These are phyloP conservation scores for Temnothorax ravouxi DNA, from an alignment of 2,888 invertebrate species.

Conservation along the genomic window DNA sequence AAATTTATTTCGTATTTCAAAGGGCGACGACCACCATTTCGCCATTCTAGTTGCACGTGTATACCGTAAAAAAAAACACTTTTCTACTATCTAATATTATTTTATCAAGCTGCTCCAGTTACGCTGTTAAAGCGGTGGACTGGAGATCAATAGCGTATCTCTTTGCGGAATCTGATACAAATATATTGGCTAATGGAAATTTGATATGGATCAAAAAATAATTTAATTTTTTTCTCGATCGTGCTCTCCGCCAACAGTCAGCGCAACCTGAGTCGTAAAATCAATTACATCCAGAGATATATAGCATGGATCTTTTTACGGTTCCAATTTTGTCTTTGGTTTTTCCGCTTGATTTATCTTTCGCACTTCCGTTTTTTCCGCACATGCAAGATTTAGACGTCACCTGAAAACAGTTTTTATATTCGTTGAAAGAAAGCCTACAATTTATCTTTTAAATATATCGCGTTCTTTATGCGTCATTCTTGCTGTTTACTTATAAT, in stretches of 20 bases:
- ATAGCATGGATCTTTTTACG: conserved; percentile 34
- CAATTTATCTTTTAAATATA: conserved; percentile 5
- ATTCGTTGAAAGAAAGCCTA: background rate
- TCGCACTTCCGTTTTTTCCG: background rate
- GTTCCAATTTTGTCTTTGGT: conserved; percentile 32
- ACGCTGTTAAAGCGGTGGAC: background rate
- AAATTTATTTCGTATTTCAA: conserved; percentile 17
- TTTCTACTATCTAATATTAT: conserved; percentile 25
- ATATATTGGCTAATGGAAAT: conserved; percentile 49
- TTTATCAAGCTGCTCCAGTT: conserved; percentile 38
- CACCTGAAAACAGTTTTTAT: background rate
- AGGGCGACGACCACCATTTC: background rate
- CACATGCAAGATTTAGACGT: background rate
- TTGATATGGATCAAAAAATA: conserved; percentile 52
- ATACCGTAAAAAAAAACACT: background rate
- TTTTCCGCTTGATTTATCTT: conserved; percentile 40
- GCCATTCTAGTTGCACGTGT: background rate
- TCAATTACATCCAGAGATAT: conserved; percentile 47
- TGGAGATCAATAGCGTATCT: conserved; percentile 40
- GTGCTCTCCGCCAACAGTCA: conserved; percentile 26
- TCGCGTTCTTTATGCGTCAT: background rate
- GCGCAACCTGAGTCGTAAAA: conserved; percentile 36
- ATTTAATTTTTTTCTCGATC: conserved; percentile 42
- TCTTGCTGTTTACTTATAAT: conserved; percentile 61
- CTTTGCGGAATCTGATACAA: conserved; percentile 43